Percentiles rank a stretch among this genome's conserved stretches.
Conservation (phyloP, 2,888 invertebrate species). For the Sclerodermus sp. region DNA sequence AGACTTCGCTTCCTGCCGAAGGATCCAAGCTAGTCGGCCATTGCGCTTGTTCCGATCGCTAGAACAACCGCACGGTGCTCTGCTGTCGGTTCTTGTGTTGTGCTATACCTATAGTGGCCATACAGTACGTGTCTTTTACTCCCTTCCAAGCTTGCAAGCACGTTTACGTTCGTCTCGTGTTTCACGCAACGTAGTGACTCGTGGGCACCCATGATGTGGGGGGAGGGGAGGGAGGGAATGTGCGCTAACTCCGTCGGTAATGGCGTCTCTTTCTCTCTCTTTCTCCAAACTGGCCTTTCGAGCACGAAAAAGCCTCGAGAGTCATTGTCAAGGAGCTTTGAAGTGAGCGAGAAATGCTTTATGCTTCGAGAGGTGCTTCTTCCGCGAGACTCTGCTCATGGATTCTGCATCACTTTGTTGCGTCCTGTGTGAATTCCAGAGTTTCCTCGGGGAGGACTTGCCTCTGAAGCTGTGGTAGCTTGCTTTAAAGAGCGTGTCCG, state of each 20-base stretch:
- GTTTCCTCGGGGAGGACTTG: too few relatives aligned
- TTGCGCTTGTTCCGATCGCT: constrained; percentile 35
- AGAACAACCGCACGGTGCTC: constrained; percentile 25
- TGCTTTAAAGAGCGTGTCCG: constrained; percentile 3
- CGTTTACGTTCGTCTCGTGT: constrained; percentile 25
- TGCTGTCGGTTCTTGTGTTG: constrained; percentile 19
- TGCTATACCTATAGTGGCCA: constrained; percentile 18
- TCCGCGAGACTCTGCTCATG: too few relatives aligned
- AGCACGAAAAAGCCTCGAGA: not conserved
- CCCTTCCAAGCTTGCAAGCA: not conserved
- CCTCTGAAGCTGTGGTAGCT: too few relatives aligned
- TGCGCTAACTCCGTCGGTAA: constrained; percentile 26
- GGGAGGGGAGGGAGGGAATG: too few relatives aligned
- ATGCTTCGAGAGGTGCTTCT: too few relatives aligned
- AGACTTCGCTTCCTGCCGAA: not conserved
- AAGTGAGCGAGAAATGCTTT: too few relatives aligned
- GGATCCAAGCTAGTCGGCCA: constrained; percentile 42
- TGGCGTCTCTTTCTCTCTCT: constrained; percentile 5
- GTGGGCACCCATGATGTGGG: constrained; percentile 13
- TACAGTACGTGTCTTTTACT: constrained; percentile 4
- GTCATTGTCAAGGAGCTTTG: too few relatives aligned
- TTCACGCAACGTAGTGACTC: constrained; percentile 12
- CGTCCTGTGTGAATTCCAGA: too few relatives aligned
- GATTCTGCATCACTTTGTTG: too few relatives aligned
- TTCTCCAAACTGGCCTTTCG: not conserved